Base-by-base conservation (phyloP, 2,888 invertebrate species). In the Ochlodes sylvanus region DNA sequence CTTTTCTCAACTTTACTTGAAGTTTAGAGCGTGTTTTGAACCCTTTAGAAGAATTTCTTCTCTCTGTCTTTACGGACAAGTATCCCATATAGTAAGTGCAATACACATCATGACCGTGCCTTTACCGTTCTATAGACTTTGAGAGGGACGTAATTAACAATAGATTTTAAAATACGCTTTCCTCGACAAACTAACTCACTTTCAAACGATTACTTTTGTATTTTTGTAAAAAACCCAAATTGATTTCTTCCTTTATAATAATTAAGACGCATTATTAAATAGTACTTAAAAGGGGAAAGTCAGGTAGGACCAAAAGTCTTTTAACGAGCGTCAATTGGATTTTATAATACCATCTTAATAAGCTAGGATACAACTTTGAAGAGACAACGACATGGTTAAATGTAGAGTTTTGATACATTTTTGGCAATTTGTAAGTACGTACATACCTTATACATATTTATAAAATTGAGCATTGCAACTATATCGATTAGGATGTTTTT, bases 61-160 rank as follows among this genome's bases (percentile, higher is more conserved):
- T 90, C 88, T 88, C 86, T 88, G 89, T 90, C 88, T 88, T 86
- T 89, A 84, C 83, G 88, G 87, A 89, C 87, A 86, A 83, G 82
- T 88, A 87, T 87, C 88, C 89, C 88, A 83, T 76, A 76, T 75
- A 70, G 73, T 90, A 90, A 91, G 91, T 90, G 92, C 92, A 91
- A 90, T 89, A 92, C 92, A 92, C 92, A 93, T 93, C 92, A 92
- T 90, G 82, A 92, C 91, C 92, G 92, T 93, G 93, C 93, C 93
- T 92, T 93, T 88, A 91, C 92, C 88, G 88, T 91, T 92, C 90
- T 92, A 91, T 90, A 93, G 92, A 93, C 92, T 92, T 88, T 87
- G 90, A 89, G 87, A 88, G 92, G 92, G 92, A 93, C 92, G 92
- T 92, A 93, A 93, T 91, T 92, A 90, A 89, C 92, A 90, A 92